A percentile compares a stretch with the other conserved stretches of the same genome.
Conservation (phyloP, 2,113 vertebrate genomes). For the Motacilla alba region DNA sequence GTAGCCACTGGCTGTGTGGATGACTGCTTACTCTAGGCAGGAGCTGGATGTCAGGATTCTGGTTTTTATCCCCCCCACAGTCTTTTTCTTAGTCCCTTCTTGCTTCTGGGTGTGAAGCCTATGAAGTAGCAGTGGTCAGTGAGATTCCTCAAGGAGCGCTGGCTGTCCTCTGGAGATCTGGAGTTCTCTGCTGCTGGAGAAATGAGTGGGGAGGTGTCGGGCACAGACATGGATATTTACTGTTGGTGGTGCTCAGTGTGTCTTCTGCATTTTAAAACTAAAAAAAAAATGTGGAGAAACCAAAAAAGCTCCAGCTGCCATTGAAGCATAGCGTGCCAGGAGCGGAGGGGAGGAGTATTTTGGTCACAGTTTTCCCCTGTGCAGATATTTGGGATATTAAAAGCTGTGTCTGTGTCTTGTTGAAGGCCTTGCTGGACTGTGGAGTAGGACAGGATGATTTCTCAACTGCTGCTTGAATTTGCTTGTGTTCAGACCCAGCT, state of each 20-base stretch:
- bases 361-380: neutral
- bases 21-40: neutral
- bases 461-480: neutral
- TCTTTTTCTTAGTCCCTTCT: neutral
- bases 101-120: neutral
- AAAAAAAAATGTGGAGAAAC: neutral
- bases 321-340: accelerated
- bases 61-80: neutral
- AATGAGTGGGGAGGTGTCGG: accelerated
- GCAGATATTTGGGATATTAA: neutral
- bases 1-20: neutral
- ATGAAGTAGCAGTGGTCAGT: neutral
- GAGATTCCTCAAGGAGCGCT: neutral
- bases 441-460: neutral
- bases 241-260: neutral
- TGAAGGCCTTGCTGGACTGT: neutral
- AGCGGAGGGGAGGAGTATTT: neutral
- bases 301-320: neutral
- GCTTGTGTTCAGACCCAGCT: neutral
- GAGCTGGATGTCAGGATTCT: neutral
- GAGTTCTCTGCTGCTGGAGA: neutral
- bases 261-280: neutral
- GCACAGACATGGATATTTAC: neutral
- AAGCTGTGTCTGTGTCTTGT: neutral
- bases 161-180: neutral